A percentile compares a stretch with the other conserved stretches of the same genome.
Evolutionary conservation across 2,113 vertebrate genomes (phyloP).

Genomic region (Alexandromys fortis): DNA sequence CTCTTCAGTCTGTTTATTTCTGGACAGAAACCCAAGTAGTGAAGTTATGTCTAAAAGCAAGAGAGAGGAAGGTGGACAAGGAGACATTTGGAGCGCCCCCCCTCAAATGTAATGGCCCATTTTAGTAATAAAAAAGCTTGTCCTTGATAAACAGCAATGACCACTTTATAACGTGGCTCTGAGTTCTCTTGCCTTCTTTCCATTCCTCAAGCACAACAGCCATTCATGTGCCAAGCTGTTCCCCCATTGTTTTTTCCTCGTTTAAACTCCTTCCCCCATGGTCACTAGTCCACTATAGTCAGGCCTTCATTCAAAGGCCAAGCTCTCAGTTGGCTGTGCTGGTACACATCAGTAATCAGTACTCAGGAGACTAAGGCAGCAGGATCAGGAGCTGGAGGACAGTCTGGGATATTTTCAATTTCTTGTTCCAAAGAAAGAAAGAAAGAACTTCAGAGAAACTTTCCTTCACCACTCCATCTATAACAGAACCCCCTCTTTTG

Average conservation of each 20-base stretch:
- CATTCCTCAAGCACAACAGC: not conserved
- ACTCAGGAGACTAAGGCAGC: not conserved
- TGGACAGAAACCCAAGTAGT: not conserved
- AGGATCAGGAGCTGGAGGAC: not conserved
- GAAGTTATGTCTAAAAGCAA: not conserved
- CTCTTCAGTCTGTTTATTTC: slow-evolving; percentile 2
- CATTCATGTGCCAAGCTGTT: not conserved
- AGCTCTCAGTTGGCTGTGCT: not conserved
- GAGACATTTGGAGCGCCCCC: not conserved
- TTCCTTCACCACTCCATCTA: not conserved
- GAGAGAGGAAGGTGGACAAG: not conserved
- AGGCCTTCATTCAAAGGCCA: not conserved
- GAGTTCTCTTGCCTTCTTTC: not conserved
- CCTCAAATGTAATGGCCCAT: not conserved
- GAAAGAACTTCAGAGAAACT: not conserved
- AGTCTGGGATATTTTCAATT: not conserved
- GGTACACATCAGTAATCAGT: not conserved
- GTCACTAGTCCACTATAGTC: not conserved
- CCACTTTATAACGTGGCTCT: not conserved
- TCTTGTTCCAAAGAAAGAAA: not conserved
- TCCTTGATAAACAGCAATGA: not conserved
- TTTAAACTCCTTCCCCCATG: not conserved
- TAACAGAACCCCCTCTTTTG: not conserved
- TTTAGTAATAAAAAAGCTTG: not conserved
- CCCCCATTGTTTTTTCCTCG: not conserved